A percentile compares a stretch with the other conserved stretches of the same genome.
Conservation (phyloP, 2,797 vertebrate species). For the Periophthalmus magnuspinnatus region DNA sequence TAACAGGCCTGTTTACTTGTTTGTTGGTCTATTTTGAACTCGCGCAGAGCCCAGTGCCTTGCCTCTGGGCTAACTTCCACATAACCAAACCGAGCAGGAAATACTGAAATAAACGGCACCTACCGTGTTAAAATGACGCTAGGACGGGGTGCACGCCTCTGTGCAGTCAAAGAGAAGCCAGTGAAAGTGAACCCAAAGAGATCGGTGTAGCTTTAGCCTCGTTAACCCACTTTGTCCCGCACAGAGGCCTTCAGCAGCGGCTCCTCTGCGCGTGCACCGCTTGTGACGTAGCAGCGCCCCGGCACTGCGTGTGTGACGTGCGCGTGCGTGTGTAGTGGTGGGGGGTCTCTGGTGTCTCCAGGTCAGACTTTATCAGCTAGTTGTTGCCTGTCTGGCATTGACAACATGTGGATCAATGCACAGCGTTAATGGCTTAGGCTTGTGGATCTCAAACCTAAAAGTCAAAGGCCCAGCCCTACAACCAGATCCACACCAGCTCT, state of each 20-base stretch:
- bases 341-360: background rate
- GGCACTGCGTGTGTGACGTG: constrained; percentile 3
- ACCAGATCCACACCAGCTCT: too few relatives aligned
- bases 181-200: constrained; percentile 28
- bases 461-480: too few relatives aligned
- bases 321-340: constrained; percentile 7
- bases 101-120: constrained; percentile 22
- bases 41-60: constrained; percentile 46
- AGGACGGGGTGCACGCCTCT: background rate
- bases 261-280: constrained; percentile 62
- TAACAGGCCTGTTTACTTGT: constrained; percentile 53
- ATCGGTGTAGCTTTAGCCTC: constrained; percentile 46
- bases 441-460: too few relatives aligned
- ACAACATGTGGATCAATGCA: too few relatives aligned
- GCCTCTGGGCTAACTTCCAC: constrained; percentile 60
- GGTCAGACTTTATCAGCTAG: background rate
- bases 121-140: constrained; percentile 17
- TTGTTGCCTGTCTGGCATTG: too few relatives aligned
- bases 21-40: constrained; percentile 53
- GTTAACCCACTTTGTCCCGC: constrained; percentile 73
- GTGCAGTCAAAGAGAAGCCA: background rate
- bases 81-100: constrained; percentile 25
- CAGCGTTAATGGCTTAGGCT: too few relatives aligned
- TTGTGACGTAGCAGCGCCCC: constrained; percentile 68
- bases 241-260: constrained; percentile 68